Evolutionary conservation across 1,140 invertebrate genomes (phyloP).

Genomic region (Potamilus streckersoni): DNA sequence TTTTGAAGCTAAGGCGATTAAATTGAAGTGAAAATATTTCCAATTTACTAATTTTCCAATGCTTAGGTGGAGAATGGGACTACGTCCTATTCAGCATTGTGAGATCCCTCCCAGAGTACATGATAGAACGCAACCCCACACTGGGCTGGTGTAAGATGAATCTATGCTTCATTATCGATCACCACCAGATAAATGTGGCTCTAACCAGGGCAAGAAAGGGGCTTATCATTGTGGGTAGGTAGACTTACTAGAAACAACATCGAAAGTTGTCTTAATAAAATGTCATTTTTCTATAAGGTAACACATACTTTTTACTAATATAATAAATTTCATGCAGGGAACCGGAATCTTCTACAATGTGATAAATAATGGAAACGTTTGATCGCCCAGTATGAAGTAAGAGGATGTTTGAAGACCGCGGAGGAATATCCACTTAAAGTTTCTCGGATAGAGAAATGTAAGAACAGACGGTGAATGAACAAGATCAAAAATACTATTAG

Average conservation of each 20-base stretch:
- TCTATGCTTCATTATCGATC: conserved; percentile 55
- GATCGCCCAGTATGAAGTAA: conserved; percentile 22
- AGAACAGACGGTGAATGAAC: too few species aligned
- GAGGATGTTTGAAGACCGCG: conserved; percentile 26
- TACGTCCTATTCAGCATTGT: conserved; percentile 50
- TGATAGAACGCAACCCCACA: conserved; percentile 43
- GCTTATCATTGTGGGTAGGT: conserved; percentile 53
- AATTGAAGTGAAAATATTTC: too few species aligned
- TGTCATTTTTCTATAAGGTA: too few species aligned
- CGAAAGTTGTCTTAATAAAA: too few species aligned
- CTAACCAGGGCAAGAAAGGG: conserved; percentile 52
- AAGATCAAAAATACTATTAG: too few species aligned
- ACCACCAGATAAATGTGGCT: conserved; percentile 55
- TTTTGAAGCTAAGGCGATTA: too few species aligned
- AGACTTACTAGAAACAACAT: too few species aligned
- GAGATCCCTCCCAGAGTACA: conserved; percentile 37
- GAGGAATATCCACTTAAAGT: conserved; percentile 21
- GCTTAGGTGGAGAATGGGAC: conserved; percentile 45
- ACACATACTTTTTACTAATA: too few species aligned
- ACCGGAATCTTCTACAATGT: conserved; percentile 33
- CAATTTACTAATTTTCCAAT: background rate
- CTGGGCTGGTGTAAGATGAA: conserved; percentile 44
- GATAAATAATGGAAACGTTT: conserved; percentile 29
- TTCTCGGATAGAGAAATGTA: background rate
- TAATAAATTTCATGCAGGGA: conserved; percentile 17